A percentile compares a stretch with the other conserved stretches of the same genome.
These are phyloP conservation scores for Hyphantria cunea DNA, from an alignment of 1,140 invertebrate genomes.

Conservation along the genomic window DNA sequence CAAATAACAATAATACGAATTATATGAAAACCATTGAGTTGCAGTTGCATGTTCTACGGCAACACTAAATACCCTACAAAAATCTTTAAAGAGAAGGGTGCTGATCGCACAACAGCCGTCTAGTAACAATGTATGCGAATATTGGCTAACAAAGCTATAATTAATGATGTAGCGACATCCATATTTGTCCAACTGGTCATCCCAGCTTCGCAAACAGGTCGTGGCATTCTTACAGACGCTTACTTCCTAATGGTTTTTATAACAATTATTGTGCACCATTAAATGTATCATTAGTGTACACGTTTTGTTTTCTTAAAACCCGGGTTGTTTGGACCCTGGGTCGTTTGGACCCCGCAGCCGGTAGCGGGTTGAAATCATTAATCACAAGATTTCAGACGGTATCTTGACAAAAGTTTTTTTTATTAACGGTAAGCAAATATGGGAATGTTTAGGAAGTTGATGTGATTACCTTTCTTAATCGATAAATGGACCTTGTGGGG, in stretches of 20 bases:
- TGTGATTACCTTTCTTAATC: neutral
- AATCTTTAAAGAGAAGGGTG: slow-evolving; percentile 19
- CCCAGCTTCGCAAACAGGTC: slow-evolving; percentile 67
- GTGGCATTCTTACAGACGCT: slow-evolving; percentile 42
- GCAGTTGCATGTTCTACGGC: no score
- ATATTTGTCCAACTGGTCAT: slow-evolving; percentile 66
- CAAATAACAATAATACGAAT: no score
- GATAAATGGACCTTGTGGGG: neutral
- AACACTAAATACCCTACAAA: neutral
- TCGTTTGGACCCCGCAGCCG: slow-evolving; percentile 45
- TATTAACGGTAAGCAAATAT: slow-evolving; percentile 65
- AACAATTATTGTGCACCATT: slow-evolving; percentile 75
- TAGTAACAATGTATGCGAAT: slow-evolving; percentile 28
- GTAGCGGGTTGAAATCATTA: slow-evolving; percentile 66
- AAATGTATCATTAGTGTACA: slow-evolving; percentile 66
- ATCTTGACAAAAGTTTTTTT: slow-evolving; percentile 66
- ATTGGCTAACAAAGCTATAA: slow-evolving; percentile 42
- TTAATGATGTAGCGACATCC: slow-evolving; percentile 68
- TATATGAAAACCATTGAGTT: no score
- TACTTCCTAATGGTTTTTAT: slow-evolving; percentile 57
- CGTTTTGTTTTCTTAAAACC: slow-evolving; percentile 68
- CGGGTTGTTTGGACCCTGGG: slow-evolving; percentile 46
- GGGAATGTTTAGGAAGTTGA: slow-evolving; percentile 42
- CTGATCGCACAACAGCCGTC: slow-evolving; percentile 15
- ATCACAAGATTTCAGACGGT: slow-evolving; percentile 57